Base-by-base conservation (phyloP, 2,113 vertebrate species). In the Siphamia tubifer region DNA sequence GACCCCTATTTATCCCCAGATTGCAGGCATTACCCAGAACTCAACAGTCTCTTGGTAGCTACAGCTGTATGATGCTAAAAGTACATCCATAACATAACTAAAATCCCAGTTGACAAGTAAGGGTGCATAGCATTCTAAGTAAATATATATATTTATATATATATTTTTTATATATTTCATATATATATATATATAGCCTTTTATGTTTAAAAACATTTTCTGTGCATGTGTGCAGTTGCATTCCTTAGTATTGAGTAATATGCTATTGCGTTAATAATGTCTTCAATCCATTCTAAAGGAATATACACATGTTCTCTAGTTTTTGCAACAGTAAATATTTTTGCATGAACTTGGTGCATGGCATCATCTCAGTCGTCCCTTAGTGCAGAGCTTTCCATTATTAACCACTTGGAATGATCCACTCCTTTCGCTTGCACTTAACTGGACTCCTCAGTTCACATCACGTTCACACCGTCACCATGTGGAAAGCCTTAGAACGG, bases 71-170 rank as follows among this genome's bases (percentile, higher is more conserved):
- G 90, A 91, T 91, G 91, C 87, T 91, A 91, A 89, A 91, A 87
- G 83, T 90, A 91, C 90, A 93, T 92, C 91, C 93, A 92, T 92
- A 92, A 94, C 89, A 93, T 92, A 92, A 91, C 70, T 90, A 83
- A 82, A 90, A 86, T 92, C 89, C 92, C 89, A 87, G 78, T 86
- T 87, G 91, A 89, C 85, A 90, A 85, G 84, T 87, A 90, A 91
- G 85, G 91, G 91, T 93, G 92, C 92, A 94, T 92, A 92, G 91
- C 92, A 93, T 94, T 93, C 90, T 92, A 92, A 92, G 86, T 90
- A 93, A 91, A 92, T 91, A 93, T 92, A 92, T 85, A 91, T 89
- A 76, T 83, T 74, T 72, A 85, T 88, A 88, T 88, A 85, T 81
- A 89, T 87, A 66, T 79, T 70, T 28, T n/a, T 73, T 51, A 85